Base-by-base conservation (phyloP, 2,888 invertebrate genomes). In the Euphydryas editha region DNA sequence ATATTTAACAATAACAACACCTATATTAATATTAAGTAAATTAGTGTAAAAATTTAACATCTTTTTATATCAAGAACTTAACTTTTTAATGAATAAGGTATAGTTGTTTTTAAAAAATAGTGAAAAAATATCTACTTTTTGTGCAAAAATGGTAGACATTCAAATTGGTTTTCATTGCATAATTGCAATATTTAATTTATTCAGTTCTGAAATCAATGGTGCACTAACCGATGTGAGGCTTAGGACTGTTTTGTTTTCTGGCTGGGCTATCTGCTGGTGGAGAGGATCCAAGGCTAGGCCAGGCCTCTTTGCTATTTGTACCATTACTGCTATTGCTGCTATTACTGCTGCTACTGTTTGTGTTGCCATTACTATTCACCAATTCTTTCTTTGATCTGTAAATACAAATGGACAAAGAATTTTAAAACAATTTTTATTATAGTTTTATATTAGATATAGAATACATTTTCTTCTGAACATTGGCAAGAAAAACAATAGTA, bases 221-320 rank as follows among this genome's bases (percentile, higher is more conserved):
- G 18, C 39, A 65, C 49, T 51, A 18, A 87, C 88, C 84, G 77
- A 81, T 78, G 75, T 81, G 80, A 66, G 89, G 90, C 75, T 87
- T 87, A 70, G 90, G 89, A 76, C 90, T 90, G 80, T 78, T 49
- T 75, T 82, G 88, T 82, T 85, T 86, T 69, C 88, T 78, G 62
- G 86, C 86, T 70, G 91, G 89, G 71, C 88, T 88, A 65, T 89
- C 87, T 37, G 81, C 75, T 1, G 92, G 91, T 0, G 95, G 94
- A n/a, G 94, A 94, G 21, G 91, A 90, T 42, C 94, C 93, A 79
- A 95, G 93, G 75, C 94, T 94, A 59, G 96, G 96, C 96, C 96
- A 96, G 72, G 96, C 95, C 81, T 96, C 96, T 87, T 96, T 96
- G 58, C 87, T 85, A 67, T 78, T 83, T 68, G 78, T 78, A 64